Percentiles rank a stretch among this genome's conserved stretches.
Conservation (phyloP, 2,888 invertebrate genomes). For the Polietes domitor region DNA sequence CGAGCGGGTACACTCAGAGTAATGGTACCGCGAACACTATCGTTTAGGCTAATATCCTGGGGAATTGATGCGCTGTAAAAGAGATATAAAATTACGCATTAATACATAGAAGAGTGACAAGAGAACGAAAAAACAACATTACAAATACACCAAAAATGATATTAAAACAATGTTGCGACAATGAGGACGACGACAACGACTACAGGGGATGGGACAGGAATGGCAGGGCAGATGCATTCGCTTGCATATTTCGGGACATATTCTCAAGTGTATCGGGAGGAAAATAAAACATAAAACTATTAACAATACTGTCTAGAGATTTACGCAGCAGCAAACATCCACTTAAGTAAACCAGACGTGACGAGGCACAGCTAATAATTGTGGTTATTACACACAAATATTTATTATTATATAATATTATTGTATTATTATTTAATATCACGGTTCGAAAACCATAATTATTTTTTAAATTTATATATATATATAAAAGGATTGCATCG, state of each 20-base stretch:
- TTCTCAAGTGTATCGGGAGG: constrained; percentile 53
- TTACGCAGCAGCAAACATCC: constrained; percentile 11
- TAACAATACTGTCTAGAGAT: constrained; percentile 24
- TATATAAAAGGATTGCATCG: too few relatives aligned
- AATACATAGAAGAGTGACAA: background rate
- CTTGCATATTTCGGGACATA: background rate
- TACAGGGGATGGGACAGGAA: background rate
- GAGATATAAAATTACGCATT: constrained; percentile 48
- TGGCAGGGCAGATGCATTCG: constrained; percentile 35
- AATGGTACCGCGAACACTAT: constrained; percentile 78
- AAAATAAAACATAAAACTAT: constrained; percentile 43
- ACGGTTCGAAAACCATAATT: too few relatives aligned
- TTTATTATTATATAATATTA: background rate
- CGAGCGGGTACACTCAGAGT: constrained; percentile 76
- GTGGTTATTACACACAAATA: too few relatives aligned
- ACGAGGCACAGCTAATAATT: background rate
- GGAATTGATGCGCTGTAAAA: constrained; percentile 76
- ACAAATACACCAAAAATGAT: background rate
- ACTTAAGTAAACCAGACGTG: constrained; percentile 30
- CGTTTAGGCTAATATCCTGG: constrained; percentile 76
- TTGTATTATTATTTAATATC: background rate
- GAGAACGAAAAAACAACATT: too few relatives aligned
- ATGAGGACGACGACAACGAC: background rate
- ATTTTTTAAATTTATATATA: too few relatives aligned
- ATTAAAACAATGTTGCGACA: background rate